Evolutionary conservation across 2,797 vertebrate species (phyloP), one percentile per base, ranked within the genome.

Genomic region (Vireo griseus): DNA sequence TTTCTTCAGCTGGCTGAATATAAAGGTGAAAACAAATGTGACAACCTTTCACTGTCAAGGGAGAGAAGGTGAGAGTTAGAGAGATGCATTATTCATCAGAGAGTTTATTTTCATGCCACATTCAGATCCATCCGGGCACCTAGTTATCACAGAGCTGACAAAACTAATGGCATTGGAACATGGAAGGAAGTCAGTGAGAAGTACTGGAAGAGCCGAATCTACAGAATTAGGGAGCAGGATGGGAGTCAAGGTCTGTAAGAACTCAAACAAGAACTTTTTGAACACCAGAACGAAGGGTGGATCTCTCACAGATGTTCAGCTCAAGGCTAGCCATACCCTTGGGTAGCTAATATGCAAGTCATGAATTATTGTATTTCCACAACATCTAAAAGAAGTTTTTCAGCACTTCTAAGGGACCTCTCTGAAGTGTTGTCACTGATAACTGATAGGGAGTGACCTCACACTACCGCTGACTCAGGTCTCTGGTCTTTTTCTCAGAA

Each of bases 21-120:
- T 48, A 88, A 86, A 82, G 47, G 42, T 86, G 63, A 88, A 94
- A 96, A 83, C n/a, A 86, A 91, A 95, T 35, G n/a, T 59, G 86
- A 88, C 65, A 80, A 52, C 52, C 7, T 77, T 81, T 87, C 22
- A 55, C 33, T 85, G 55, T 50, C 45, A 39, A 77, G 47, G 20
- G 86, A 83, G 35, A 16, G 22, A 75, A 88, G 31, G 61, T 55
- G 73, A 69, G 68, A 52, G 29, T 48, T 75, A 76, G 50, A 80
- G 69, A 54, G 33, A 75, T 84, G 45, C 31, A 63, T 88, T 89
- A 77, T 88, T 92, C 71, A 79, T 57, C 16, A 69, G 17, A 3
- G 28, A 75, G 42, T 74, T 91, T 62, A 89, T 93, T 84, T 92
- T 83, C 71, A 45, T 51, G 37, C 7, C 58, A 48, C 35, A 29